Base-by-base conservation (phyloP, 2,113 vertebrate genomes). In the Notothenia rossii region DNA sequence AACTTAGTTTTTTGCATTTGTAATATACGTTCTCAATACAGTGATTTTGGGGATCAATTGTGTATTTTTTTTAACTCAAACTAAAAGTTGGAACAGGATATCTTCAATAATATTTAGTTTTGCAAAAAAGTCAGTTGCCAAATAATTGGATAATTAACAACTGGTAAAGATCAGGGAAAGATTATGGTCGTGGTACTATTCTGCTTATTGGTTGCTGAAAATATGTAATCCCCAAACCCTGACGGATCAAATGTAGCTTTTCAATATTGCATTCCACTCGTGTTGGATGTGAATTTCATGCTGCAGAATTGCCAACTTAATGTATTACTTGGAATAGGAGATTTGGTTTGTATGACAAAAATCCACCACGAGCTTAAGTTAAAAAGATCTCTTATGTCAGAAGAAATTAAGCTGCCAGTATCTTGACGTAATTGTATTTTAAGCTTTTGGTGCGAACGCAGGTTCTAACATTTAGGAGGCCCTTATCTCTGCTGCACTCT, bases 401-500 rank as follows among this genome's bases (percentile, higher is more conserved):
- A 54, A 75, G 40, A 33, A 18, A 25, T n/a, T 10, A 50, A 14
- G 1, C 0, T 63, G 61, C 58, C 53, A 77, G 3, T 13, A 49
- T 29, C 10, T 17, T 53, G 53, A 36, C 25, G 2, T 67, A 33
- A 67, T 61, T 10, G 10, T 53, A 33, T 33, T 72, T 70, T 67
- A 68, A 72, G 50, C 51, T 62, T 78, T 72, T 63, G 36, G 54
- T 33, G 49, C 45, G 15, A 15, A 46, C 22, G 5, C 25, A 60
- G 56, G 48, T 25, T 64, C n/a, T n/a, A 18, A 66, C 25, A 60
- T 20, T 50, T 63, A 65, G 56, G 22, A 80, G 64, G 29, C 61
- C 36, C 1, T 40, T 61, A 51, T 17, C 45, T 66, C 25, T 43
- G 36, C 7, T 40, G 7, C 36, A 6, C 36, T 40, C 36, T 40